These are phyloP conservation scores for Miniopterus natalensis DNA, from an alignment of 2,113 vertebrate species.

Conservation along the genomic window DNA sequence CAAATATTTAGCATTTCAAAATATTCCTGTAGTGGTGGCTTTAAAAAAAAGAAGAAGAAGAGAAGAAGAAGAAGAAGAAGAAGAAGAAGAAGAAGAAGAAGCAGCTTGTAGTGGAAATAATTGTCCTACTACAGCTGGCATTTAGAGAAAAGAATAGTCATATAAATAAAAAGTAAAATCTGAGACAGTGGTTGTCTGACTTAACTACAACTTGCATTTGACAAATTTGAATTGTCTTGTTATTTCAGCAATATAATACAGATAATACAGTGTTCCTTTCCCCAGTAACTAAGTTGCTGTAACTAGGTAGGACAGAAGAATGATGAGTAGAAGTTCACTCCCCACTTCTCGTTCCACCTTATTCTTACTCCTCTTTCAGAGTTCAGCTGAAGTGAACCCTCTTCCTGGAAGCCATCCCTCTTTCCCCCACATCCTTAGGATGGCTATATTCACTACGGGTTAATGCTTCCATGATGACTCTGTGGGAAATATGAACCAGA, in stretches of 20 bases:
- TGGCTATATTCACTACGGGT: not conserved
- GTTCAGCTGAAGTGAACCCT: not conserved
- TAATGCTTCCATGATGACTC: constrained; percentile 40
- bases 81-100: too few species aligned
- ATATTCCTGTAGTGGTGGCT: constrained; percentile 17
- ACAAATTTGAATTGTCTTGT: constrained; percentile 37
- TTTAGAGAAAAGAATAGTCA: constrained; percentile 31
- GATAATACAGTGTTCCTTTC: not conserved
- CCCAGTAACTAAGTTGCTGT: not conserved
- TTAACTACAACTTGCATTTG: constrained; percentile 53
- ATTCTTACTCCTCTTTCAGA: not conserved
- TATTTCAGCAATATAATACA: not conserved
- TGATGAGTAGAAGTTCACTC: constrained; percentile 11
- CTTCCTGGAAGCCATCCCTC: not conserved
- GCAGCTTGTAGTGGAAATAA: constrained; percentile 1
- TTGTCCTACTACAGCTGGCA: not conserved
- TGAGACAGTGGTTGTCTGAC: constrained; percentile 27
- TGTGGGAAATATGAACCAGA: constrained; percentile 48
- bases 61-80: too few species aligned
- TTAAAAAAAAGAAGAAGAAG: constrained; percentile 25
- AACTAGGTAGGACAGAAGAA: not conserved
- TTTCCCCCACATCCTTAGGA: not conserved
- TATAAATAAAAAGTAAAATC: constrained; percentile 54
- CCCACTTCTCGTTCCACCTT: not conserved
- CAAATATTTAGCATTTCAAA: constrained; percentile 45